Conservation (phyloP, 2,113 vertebrate species). For the Peromyscus polionotus region DNA sequence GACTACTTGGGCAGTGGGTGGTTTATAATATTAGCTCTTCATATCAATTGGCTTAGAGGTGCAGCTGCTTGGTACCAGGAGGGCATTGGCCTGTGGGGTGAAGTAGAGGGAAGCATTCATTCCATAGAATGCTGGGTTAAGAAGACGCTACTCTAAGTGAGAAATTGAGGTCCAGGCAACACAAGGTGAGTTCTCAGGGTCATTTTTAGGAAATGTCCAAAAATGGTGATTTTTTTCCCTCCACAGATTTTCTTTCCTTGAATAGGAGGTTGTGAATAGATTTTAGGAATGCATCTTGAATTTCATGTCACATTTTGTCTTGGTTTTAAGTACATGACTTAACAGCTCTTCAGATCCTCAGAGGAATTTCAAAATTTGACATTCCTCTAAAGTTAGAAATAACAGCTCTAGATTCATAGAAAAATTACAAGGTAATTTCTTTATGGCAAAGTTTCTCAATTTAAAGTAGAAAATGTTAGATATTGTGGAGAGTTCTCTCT, state of each 20-base stretch:
- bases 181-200: neutral
- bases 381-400: neutral
- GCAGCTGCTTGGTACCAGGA: neutral
- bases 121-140: neutral
- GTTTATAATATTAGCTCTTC: conserved; percentile 5
- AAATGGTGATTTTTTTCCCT: neutral
- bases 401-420: neutral
- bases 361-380: conserved; percentile 43
- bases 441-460: neutral
- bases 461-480: neutral
- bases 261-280: neutral
- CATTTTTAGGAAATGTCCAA: conserved; percentile 10
- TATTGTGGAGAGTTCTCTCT: neutral
- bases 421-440: neutral
- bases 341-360: neutral
- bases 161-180: neutral
- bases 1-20: neutral
- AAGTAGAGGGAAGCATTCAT: neutral
- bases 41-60: neutral
- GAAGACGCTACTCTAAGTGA: neutral
- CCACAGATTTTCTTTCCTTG: neutral
- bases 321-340: neutral
- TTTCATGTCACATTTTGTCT: neutral
- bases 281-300: neutral
- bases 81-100: neutral